These are phyloP conservation scores for Microtus pennsylvanicus DNA, from an alignment of 2,113 vertebrate species.

Conservation along the genomic window DNA sequence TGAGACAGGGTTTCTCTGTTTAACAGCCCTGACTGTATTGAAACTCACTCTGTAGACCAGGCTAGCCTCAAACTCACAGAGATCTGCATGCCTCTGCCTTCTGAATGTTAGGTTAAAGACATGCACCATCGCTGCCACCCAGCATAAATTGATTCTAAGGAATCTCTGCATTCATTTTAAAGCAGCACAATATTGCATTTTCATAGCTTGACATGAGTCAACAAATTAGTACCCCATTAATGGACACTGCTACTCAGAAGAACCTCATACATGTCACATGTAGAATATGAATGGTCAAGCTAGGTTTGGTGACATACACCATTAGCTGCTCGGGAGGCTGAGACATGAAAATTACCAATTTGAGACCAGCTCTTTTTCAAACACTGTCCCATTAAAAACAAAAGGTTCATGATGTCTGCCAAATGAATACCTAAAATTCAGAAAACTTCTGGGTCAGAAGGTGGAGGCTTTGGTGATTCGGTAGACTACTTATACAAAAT, in stretches of 20 bases:
- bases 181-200: not conserved
- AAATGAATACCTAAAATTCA: not conserved
- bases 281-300: not conserved
- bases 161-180: not conserved
- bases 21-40: too few species aligned
- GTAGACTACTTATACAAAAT: not conserved
- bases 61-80: too few species aligned
- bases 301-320: not conserved
- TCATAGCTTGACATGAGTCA: not conserved
- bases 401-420: not conserved
- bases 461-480: not conserved
- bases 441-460: not conserved
- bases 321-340: not conserved
- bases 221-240: not conserved
- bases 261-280: not conserved
- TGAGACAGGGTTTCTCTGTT: too few species aligned
- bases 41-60: too few species aligned
- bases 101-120: too few species aligned
- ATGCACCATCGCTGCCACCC: too few species aligned
- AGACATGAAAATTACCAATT: not conserved
- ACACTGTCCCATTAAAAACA: not conserved
- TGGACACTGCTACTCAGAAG: not conserved
- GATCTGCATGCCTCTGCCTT: too few species aligned
- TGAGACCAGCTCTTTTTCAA: not conserved
- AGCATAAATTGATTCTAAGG: not conserved